Base-by-base conservation (phyloP, 2,888 invertebrate genomes). In the Drosophila gaucha region DNA sequence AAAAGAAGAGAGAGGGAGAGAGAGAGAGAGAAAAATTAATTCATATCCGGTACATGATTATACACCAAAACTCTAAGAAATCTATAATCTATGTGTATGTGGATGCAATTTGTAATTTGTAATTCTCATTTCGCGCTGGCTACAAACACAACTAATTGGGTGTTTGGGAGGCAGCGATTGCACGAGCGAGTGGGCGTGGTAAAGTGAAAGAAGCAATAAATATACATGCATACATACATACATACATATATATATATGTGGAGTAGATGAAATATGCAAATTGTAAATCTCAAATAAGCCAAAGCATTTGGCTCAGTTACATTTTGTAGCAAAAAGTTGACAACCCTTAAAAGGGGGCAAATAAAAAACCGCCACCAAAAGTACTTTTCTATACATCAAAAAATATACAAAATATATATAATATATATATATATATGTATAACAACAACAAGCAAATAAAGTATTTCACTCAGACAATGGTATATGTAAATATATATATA, bases 31-130 rank as follows among this genome's bases (percentile, higher is more conserved):
- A 79, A 75, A 89, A 87, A 89, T 78, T 85, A 86, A 89, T 89
- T 89, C 89, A 89, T 86, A 89, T 88, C 88, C 88, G 89, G 88
- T 77, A 73, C 65, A 87, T 89, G 88, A 88, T 89, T 89, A 87
- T 89, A 82, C 78, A 84, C 63, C 80, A 72, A 74, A 89, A 80
- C 86, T 86, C 86, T 82, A 88, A 88, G 86, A 88, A 80, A 77
- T 72, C 74, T 58, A 78, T 77, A 74, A 80, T 82, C 83, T 74
- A 59, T 56, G 66, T 56, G 59, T 56, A 59, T 56, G 66, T 60
- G 57, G 69, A 66, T 77, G 70, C 69, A 77, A 74, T 82, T 69
- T 76, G 82, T 57, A 74, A 77, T 73, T 77, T 78, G 66, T 73
- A 68, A 69, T 78, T 75, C 67, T 63, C 67, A 66, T 66, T 79